Evolutionary conservation across 2,888 invertebrate species (phyloP).

Genomic region (Patella ulyssiponensis): DNA sequence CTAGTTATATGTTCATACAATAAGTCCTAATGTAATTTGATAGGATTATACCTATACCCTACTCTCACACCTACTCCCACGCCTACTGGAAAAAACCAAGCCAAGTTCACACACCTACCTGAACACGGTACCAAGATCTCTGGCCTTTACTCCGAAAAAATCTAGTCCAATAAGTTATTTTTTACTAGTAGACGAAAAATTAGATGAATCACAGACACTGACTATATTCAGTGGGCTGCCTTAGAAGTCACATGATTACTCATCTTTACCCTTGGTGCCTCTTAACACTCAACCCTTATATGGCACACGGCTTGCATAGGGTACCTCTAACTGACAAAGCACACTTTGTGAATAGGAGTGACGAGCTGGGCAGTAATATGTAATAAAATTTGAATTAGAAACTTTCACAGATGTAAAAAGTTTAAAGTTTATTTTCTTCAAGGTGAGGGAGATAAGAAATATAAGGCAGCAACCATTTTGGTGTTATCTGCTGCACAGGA

Average conservation of each 20-base stretch:
- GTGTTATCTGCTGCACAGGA: not conserved
- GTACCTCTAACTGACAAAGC: too few relatives aligned
- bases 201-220: slow-evolving; percentile 20
- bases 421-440: too few relatives aligned
- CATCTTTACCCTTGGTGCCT: slow-evolving; percentile 23
- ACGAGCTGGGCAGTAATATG: too few relatives aligned
- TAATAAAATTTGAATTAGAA: too few relatives aligned
- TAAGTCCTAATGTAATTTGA: not conserved
- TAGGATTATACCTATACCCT: not conserved
- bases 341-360: too few relatives aligned
- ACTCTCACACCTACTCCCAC: not conserved
- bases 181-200: slow-evolving; percentile 8
- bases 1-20: too few relatives aligned
- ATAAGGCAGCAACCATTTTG: too few relatives aligned
- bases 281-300: slow-evolving; percentile 21
- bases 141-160: slow-evolving; percentile 11
- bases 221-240: slow-evolving; percentile 19
- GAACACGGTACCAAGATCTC: not conserved
- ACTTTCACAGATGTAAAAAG: too few relatives aligned
- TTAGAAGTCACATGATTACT: slow-evolving; percentile 32
- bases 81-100: not conserved
- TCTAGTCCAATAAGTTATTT: slow-evolving; percentile 12
- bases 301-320: slow-evolving; percentile 12
- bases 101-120: not conserved
- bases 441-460: too few relatives aligned